Percentiles rank a stretch among this genome's conserved stretches.
phyloP scores from a whole-genome alignment of 2,888 invertebrate species.

The Oxycera nigricornis region DNA sequence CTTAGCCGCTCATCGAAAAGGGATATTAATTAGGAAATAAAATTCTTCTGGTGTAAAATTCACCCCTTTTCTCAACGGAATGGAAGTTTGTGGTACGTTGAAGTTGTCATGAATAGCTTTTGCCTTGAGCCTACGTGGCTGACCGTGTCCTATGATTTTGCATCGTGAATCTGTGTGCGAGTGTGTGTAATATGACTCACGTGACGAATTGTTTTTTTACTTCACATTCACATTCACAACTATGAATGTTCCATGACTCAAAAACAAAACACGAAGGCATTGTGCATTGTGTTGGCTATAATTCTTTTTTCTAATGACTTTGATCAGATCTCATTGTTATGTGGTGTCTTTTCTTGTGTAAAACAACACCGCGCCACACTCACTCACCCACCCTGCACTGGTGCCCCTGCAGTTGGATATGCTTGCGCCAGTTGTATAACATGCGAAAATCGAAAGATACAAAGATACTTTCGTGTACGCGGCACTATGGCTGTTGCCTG shows the following conservation, averaged over 20 bases:
- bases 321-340: slow-evolving; percentile 33
- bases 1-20: no score
- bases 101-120: slow-evolving; percentile 9
- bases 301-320: slow-evolving; percentile 37
- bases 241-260: slow-evolving; percentile 25
- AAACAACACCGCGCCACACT: slow-evolving; percentile 2
- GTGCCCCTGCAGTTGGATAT: not conserved
- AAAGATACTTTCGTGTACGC: not conserved
- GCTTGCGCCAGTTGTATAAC: not conserved
- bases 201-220: slow-evolving; percentile 18
- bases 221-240: slow-evolving; percentile 1
- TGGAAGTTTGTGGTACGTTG: not conserved
- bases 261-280: slow-evolving; percentile 16
- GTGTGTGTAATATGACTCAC: slow-evolving; percentile 33
- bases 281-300: slow-evolving; percentile 36
- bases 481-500: not conserved
- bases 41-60: slow-evolving; percentile 23
- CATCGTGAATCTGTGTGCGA: not conserved
- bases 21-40: slow-evolving; percentile 17
- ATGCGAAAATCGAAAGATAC: slow-evolving; percentile 12
- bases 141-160: not conserved
- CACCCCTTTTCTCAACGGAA: not conserved
- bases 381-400: not conserved
- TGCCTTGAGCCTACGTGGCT: not conserved
- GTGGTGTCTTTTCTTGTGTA: slow-evolving; percentile 26